Evolutionary conservation across 92 coral and sea anemone genomes (phyloP).

Genomic region (Muricea muricata): DNA sequence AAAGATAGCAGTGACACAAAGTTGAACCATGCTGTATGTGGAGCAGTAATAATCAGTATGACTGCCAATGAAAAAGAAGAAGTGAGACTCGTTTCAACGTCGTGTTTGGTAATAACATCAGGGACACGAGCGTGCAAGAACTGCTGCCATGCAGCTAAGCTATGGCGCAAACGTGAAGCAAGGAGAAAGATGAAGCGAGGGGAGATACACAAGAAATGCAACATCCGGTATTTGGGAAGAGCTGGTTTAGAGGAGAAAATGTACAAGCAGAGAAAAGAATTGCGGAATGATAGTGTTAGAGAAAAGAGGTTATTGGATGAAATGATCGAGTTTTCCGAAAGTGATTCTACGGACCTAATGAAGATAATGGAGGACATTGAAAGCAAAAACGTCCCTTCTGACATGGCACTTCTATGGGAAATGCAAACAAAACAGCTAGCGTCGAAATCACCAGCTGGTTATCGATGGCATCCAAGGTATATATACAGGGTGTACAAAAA

Average conservation of each 20-base stretch:
- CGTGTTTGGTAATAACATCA: not conserved
- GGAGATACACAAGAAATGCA: not conserved
- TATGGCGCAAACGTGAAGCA: not conserved
- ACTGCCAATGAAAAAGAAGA: not conserved
- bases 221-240: not conserved
- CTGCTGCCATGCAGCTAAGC: not conserved
- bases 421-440: not conserved
- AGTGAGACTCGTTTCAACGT: not conserved
- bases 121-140: not conserved
- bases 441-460: not conserved
- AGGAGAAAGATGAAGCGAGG: not conserved
- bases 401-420: not conserved
- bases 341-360: not conserved
- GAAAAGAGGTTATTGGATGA: not conserved
- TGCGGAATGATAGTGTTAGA: not conserved
- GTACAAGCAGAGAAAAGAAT: not conserved
- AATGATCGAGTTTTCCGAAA: not conserved
- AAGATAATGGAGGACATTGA: not conserved
- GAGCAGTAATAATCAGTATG: not conserved
- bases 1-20: too few species aligned
- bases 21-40: not conserved
- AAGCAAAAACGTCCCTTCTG: not conserved
- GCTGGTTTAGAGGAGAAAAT: not conserved
- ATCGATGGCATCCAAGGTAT: constrained; percentile 16
- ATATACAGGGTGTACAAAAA: not conserved